Evolutionary conservation across 2,888 invertebrate genomes (phyloP).

Genomic region (Thera obeliscata): DNA sequence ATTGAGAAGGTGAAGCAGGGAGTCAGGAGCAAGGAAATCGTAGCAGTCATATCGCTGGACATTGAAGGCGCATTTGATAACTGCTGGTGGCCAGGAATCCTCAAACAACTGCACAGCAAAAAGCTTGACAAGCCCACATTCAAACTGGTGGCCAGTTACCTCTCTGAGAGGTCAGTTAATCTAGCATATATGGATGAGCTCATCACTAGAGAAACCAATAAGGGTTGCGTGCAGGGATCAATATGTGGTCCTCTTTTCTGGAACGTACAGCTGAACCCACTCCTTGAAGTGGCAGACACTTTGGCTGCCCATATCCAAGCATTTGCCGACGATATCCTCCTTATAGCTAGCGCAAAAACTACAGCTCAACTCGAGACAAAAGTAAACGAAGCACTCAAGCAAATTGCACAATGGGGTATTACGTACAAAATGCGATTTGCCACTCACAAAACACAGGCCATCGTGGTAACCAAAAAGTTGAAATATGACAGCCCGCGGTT

Average conservation of each 20-base stretch:
- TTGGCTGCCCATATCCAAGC: neutral
- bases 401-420: no score
- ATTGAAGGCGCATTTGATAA: neutral
- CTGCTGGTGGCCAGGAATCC: neutral
- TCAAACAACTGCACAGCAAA: neutral
- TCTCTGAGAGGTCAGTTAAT: neutral
- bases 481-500: neutral
- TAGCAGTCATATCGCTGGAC: neutral
- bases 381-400: no score
- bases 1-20: neutral
- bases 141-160: neutral
- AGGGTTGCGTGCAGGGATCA: conserved; percentile 13
- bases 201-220: neutral
- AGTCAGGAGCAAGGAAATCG: neutral
- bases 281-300: neutral
- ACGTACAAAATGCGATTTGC: no score
- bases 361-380: no score
- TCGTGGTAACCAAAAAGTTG: no score
- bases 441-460: no score
- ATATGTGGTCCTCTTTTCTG: conserved; percentile 8
- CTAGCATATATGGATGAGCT: neutral
- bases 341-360: neutral
- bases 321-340: neutral
- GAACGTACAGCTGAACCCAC: conserved; percentile 8
- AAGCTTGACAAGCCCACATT: no score